Base-by-base conservation (phyloP, 2,797 vertebrate genomes). In the Amblyraja radiata region DNA sequence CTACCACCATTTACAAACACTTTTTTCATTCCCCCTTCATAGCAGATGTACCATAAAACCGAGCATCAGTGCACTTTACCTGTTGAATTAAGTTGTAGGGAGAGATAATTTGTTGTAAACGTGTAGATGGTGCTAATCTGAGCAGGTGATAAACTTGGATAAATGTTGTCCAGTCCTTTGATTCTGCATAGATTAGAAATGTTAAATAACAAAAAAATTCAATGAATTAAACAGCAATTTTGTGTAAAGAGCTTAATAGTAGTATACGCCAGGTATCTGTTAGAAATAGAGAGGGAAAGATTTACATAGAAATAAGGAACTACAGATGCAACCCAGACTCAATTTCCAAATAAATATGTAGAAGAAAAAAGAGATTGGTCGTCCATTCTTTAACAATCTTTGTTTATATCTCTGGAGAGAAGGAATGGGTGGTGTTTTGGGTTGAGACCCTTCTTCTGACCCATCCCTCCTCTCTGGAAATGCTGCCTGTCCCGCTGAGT, bases 111-210 rank as follows among this genome's bases (percentile, higher is more conserved):
- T 39, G 36, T 74, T 73, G 14, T 25, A 68, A 74, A 36, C 39
- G 21, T 25, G 68, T 54, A 65, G 10, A 74, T 32, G 25, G 46
- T 6, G 23, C 21, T 54, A 46, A 91, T 74, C 39, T 91, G 90
- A 1, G 39, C 13, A 68, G 25, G 6, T 73, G 23, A 71, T 91
- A 91, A 91, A 6, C 25, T 74, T 28, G 90, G 25, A 36, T 23
- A 91, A 25, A 91, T 68, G 6, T 91, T 74, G 71, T 91, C 90
- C 21, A 91, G 71, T 73, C 90, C 90, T 91, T 74, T 91, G 74
- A 91, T 74, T 74, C 90, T 91, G 68, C 39, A 91, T 39, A 65
- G 36, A 73, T 91, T 73, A 68, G 2, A 86, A 68, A 39, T 23
- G 32, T 65, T 65, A 39, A 18, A 23, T 68, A 21, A 68, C 28